These are phyloP conservation scores for Venturia canescens DNA, from an alignment of 1,140 invertebrate genomes.

Conservation along the genomic window DNA sequence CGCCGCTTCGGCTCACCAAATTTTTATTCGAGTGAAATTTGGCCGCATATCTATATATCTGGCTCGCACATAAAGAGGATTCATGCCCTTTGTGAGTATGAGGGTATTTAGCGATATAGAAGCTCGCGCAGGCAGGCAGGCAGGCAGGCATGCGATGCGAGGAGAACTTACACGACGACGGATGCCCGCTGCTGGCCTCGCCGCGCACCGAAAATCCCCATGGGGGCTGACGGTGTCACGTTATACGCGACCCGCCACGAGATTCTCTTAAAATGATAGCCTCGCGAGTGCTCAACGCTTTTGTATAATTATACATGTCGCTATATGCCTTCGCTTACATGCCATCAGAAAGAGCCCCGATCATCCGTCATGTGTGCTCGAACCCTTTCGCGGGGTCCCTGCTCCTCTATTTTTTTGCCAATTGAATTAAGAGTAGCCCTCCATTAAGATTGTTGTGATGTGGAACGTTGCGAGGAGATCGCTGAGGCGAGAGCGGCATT, in stretches of 20 bases:
- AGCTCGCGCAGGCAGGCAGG: slow-evolving; percentile 63
- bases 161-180: slow-evolving; percentile 29
- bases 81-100: slow-evolving; percentile 20
- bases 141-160: slow-evolving; percentile 45
- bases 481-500: too few species aligned
- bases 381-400: too few species aligned
- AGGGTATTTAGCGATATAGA: slow-evolving; percentile 70
- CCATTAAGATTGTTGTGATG: too few species aligned
- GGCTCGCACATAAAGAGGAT: slow-evolving; percentile 19
- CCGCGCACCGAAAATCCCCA: slow-evolving; percentile 38
- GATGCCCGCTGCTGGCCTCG: neutral
- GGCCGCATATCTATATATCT: slow-evolving; percentile 32
- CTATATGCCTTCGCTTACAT: neutral
- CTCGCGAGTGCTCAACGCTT: slow-evolving; percentile 38
- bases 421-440: too few species aligned
- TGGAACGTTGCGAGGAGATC: too few species aligned
- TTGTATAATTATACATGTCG: slow-evolving; percentile 11
- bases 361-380: neutral
- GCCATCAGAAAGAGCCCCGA: neutral
- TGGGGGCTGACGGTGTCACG: slow-evolving; percentile 56
- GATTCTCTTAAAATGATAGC: slow-evolving; percentile 76
- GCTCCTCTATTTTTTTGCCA: too few species aligned
- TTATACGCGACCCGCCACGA: slow-evolving; percentile 64
- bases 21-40: slow-evolving; percentile 63
- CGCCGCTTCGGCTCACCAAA: slow-evolving; percentile 61